Percentiles rank a stretch among this genome's conserved stretches.
These are phyloP conservation scores for Ennomos erosarius DNA, from an alignment of 2,888 invertebrate species.

Conservation along the genomic window DNA sequence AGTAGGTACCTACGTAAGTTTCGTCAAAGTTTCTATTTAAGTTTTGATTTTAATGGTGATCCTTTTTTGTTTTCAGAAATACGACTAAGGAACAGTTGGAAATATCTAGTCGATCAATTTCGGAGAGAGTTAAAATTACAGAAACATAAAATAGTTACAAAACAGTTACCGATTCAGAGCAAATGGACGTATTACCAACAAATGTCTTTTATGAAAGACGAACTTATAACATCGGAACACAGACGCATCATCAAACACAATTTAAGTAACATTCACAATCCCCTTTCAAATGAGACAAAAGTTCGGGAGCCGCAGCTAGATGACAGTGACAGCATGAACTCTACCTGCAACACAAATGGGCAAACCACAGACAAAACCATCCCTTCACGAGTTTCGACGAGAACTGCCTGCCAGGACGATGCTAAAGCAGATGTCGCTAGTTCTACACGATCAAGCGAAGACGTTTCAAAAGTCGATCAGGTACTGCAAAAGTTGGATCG, in stretches of 20 bases:
- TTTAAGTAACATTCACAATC: not conserved
- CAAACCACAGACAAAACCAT: too few relatives aligned
- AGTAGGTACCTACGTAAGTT: too few relatives aligned
- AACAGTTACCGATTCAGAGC: slow-evolving; percentile 15
- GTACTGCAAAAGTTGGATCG: slow-evolving; percentile 5
- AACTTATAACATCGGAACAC: not conserved
- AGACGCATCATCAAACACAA: not conserved
- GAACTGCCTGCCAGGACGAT: too few relatives aligned
- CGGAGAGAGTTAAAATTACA: slow-evolving; percentile 45
- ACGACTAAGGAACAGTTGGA: slow-evolving; percentile 47
- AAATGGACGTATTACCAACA: slow-evolving; percentile 45
- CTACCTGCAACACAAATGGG: not conserved
- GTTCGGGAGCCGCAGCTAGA: too few relatives aligned
- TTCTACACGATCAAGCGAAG: not conserved
- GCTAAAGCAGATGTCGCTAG: not conserved
- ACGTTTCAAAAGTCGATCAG: slow-evolving; percentile 28
- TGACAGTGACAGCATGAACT: not conserved
- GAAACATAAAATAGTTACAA: slow-evolving; percentile 7
- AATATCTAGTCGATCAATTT: slow-evolving; percentile 50
- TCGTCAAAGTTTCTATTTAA: too few relatives aligned
- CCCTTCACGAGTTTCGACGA: too few relatives aligned
- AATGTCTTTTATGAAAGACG: slow-evolving; percentile 42
- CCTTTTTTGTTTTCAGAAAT: slow-evolving; percentile 37
- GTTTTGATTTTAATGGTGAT: too few relatives aligned
- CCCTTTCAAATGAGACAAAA: too few relatives aligned